phyloP scores from a whole-genome alignment of 2,797 vertebrate species.

The Bovichtus diacanthus region DNA sequence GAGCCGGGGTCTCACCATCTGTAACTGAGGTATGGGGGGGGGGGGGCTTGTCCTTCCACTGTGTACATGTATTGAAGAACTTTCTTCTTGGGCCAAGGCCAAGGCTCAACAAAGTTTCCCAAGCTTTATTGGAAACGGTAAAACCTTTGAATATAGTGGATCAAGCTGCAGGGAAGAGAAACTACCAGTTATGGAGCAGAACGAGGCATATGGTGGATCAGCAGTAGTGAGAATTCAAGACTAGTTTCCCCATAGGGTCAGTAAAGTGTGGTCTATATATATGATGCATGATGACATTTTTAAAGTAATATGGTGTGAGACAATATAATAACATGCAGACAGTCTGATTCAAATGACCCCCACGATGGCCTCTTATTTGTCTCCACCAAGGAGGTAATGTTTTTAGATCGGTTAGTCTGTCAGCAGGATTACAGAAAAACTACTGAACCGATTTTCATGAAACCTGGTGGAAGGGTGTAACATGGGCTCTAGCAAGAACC shows the following conservation, averaged over 20 bases:
- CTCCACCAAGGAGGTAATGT: too few species aligned
- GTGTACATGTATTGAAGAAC: conserved; percentile 57
- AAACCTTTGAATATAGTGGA: conserved; percentile 60
- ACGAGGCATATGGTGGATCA: conserved; percentile 34
- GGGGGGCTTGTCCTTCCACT: conserved; percentile 51
- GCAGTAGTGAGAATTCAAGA: conserved; percentile 37
- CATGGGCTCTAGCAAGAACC: too few species aligned
- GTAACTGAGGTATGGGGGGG: conserved; percentile 43
- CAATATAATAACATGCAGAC: neutral
- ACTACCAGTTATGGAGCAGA: conserved; percentile 49
- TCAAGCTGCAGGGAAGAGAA: conserved; percentile 45
- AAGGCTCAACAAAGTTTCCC: conserved; percentile 64
- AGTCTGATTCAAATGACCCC: neutral
- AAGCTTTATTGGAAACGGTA: conserved; percentile 70
- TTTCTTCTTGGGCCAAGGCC: conserved; percentile 60
- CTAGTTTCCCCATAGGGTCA: conserved; percentile 40
- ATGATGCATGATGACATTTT: conserved; percentile 13
- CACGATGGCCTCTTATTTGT: neutral
- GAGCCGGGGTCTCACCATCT: conserved; percentile 68
- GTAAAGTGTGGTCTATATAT: conserved; percentile 13
- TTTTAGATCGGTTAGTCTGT: too few species aligned
- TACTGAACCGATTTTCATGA: too few species aligned
- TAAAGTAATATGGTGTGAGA: conserved; percentile 7
- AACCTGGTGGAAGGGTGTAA: too few species aligned
- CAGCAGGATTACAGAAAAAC: too few species aligned